Percentiles rank a stretch among this genome's conserved stretches.
Conservation (phyloP, 1,140 invertebrate genomes). For the Platyscapa corneri region DNA sequence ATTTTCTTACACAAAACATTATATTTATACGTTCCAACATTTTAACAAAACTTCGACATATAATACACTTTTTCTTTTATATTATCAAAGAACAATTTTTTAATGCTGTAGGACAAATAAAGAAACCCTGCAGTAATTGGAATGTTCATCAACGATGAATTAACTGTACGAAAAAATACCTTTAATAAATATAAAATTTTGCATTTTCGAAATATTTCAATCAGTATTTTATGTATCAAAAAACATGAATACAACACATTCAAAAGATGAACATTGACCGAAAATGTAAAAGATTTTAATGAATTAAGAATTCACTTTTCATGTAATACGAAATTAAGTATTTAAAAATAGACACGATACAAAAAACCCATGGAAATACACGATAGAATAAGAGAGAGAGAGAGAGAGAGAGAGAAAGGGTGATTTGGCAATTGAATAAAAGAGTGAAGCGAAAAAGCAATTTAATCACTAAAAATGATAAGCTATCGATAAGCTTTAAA, state of each 20-base stretch:
- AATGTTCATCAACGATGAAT: neutral
- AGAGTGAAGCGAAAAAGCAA: neutral
- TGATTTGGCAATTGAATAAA: neutral
- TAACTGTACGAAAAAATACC: neutral
- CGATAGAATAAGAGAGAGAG: neutral
- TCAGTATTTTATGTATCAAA: neutral
- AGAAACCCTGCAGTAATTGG: neutral
- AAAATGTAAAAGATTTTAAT: neutral
- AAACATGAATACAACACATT: neutral
- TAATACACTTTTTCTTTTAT: neutral
- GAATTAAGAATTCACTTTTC: too few relatives aligned
- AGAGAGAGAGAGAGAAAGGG: neutral
- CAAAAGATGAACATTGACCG: neutral
- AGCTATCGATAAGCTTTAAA: neutral
- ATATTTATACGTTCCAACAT: slow-evolving; percentile 6
- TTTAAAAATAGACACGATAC: too few relatives aligned
- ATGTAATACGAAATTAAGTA: neutral
- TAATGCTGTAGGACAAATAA: neutral
- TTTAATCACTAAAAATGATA: neutral
- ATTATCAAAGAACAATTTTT: neutral
- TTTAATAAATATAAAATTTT: slow-evolving; percentile 33
- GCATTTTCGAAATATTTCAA: neutral
- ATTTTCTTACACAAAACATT: slow-evolving; percentile 29
- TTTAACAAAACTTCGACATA: slow-evolving; percentile 12
- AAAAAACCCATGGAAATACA: too few relatives aligned